A percentile compares a stretch with the other conserved stretches of the same genome.
These are phyloP conservation scores for Drosophila bifasciata DNA, from an alignment of 1,140 invertebrate species.

Conservation along the genomic window DNA sequence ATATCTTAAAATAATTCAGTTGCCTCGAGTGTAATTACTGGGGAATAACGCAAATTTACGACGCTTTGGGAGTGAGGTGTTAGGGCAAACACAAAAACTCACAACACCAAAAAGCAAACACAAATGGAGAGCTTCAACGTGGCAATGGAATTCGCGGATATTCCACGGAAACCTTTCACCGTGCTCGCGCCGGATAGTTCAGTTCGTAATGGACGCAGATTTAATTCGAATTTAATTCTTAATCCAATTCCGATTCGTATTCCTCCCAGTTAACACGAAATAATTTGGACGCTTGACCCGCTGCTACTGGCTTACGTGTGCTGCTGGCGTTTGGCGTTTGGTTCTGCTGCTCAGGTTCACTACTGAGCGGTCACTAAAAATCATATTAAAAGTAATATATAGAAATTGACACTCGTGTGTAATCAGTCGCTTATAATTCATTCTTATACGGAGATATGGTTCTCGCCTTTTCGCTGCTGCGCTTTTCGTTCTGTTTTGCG, in stretches of 20 bases:
- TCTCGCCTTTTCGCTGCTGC: slow-evolving; percentile 51
- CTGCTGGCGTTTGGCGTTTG: slow-evolving; percentile 24
- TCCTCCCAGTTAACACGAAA: slow-evolving; percentile 8
- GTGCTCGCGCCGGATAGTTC: too few species aligned
- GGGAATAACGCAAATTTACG: slow-evolving; percentile 6
- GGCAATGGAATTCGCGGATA: too few species aligned
- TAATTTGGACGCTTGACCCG: slow-evolving; percentile 11
- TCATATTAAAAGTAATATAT: slow-evolving; percentile 55
- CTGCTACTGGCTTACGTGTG: slow-evolving; percentile 52
- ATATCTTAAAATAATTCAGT: slow-evolving; percentile 17
- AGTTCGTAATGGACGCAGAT: background rate
- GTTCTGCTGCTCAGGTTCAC: slow-evolving; percentile 31
- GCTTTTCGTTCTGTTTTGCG: slow-evolving; percentile 44
- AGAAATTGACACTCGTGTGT: slow-evolving; percentile 65
- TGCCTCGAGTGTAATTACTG: slow-evolving; percentile 30
- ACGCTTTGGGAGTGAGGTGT: too few species aligned
- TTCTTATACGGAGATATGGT: slow-evolving; percentile 59
- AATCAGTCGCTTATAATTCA: slow-evolving; percentile 70
- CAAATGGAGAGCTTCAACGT: too few species aligned
- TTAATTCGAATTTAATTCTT: background rate
- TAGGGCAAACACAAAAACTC: too few species aligned
- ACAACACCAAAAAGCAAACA: too few species aligned
- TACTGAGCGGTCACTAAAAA: slow-evolving; percentile 50
- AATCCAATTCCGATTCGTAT: background rate
- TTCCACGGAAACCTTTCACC: too few species aligned